A percentile compares a stretch with the other conserved stretches of the same genome.
These are phyloP conservation scores for Oscheius sp. DNA, from an alignment of 2,888 invertebrate species.

Conservation along the genomic window DNA sequence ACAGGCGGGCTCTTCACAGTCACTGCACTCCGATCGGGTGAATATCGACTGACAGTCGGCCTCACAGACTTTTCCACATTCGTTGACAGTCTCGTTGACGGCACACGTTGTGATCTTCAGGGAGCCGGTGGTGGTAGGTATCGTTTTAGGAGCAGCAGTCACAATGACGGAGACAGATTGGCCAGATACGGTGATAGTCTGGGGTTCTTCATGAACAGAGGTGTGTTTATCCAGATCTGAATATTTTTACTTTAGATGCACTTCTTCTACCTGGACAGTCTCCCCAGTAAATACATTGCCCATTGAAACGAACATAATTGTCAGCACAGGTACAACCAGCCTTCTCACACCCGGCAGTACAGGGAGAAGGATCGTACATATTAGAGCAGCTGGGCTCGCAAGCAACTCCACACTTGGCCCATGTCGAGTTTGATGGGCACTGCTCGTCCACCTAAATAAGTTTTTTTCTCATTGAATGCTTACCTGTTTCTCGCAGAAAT, in stretches of 20 bases:
- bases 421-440: conserved; percentile 63
- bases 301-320: conserved; percentile 65
- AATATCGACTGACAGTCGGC: conserved; percentile 68
- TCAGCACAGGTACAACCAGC: conserved; percentile 68
- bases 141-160: background rate
- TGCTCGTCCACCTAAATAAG: conserved; percentile 16
- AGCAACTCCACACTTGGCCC: conserved; percentile 67
- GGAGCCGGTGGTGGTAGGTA: conserved; percentile 10
- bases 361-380: conserved; percentile 66
- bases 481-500: conserved; percentile 59
- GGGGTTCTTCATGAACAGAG: conserved; percentile 21
- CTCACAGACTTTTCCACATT: conserved; percentile 67
- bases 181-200: conserved; percentile 1
- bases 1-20: conserved; percentile 62
- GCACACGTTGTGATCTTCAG: conserved; percentile 45
- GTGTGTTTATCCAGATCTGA: conserved; percentile 36
- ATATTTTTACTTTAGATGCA: background rate
- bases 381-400: conserved; percentile 66
- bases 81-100: conserved; percentile 67
- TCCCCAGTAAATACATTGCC: conserved; percentile 65
- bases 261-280: conserved; percentile 59
- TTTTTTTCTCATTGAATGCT: background rate
- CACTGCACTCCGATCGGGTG: conserved; percentile 63
- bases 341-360: conserved; percentile 61
- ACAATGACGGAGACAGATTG: conserved; percentile 28